Percentiles rank a stretch among this genome's conserved stretches.
phyloP scores from a whole-genome alignment of 1,140 invertebrate species.

The Helicorthomorpha holstii region DNA sequence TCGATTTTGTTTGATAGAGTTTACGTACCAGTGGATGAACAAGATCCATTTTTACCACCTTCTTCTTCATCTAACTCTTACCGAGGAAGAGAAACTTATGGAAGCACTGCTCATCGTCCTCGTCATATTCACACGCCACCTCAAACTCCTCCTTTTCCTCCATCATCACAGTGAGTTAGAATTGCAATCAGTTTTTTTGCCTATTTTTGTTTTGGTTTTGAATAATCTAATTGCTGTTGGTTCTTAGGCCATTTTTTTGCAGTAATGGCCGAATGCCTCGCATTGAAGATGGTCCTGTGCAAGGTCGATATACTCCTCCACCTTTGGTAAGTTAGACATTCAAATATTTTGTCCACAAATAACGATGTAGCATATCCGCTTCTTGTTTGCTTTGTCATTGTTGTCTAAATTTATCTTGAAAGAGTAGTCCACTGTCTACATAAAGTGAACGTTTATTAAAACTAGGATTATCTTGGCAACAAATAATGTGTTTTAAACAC shows the following conservation, averaged over 20 bases:
- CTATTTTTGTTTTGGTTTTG: not conserved
- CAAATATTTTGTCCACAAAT: too few relatives aligned
- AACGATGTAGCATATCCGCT: too few relatives aligned
- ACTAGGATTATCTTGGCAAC: too few relatives aligned
- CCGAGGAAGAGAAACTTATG: constrained; percentile 32
- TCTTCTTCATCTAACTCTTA: constrained; percentile 22
- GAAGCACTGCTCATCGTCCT: constrained; percentile 22
- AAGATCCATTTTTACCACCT: constrained; percentile 46
- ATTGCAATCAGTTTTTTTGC: not conserved
- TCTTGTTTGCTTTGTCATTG: too few relatives aligned
- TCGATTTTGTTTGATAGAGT: constrained; percentile 28
- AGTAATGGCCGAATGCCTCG: constrained; percentile 18
- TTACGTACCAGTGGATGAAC: constrained; percentile 51
- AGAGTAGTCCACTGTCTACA: too few relatives aligned
- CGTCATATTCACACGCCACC: constrained; percentile 29
- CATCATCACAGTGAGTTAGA: constrained; percentile 22
- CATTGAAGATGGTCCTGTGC: constrained; percentile 14
- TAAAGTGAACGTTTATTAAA: too few relatives aligned
- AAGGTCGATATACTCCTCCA: constrained; percentile 16
- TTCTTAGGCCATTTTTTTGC: constrained; percentile 5
- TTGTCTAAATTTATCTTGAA: too few relatives aligned
- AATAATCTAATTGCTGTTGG: not conserved
- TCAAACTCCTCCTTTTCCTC: constrained; percentile 27
- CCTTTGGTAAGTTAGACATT: constrained; percentile 13
- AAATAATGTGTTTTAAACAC: too few relatives aligned